Evolutionary conservation across 2,113 vertebrate species (phyloP), one percentile per base, ranked within the genome.

Genomic region (Haemorhous mexicanus): DNA sequence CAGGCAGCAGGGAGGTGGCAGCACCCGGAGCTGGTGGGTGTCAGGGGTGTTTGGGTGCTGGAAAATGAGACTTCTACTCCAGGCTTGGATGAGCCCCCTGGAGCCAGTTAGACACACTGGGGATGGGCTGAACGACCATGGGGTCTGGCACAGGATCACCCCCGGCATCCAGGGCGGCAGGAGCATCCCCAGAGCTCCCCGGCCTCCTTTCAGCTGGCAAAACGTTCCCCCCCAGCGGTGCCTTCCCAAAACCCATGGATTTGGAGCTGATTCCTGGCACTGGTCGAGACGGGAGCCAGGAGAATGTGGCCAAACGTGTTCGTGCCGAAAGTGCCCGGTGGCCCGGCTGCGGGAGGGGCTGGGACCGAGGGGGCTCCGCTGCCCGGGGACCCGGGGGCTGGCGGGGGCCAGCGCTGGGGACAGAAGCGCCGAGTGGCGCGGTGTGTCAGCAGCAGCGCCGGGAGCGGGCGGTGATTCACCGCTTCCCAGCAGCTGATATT

Each of bases 401-500:
- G 87, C 22, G 19, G 6, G 52, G 70, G 43, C 47, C 89, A 50
- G 90, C 28, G 68, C 73, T 16, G 88, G 87, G 79, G 93, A 37
- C 95, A 80, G 85, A 4, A 49, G 27, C 23, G 4, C 73, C 24
- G 62, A 24, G 87, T 41, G 82, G 77, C 43, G 49, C 10, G 20
- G 74, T 44, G 41, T 52, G 84, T 33, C 81, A 64, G 83, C 84
- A 61, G 53, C 53, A 56, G 93, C 28, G 20, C 46, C 14, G 35
- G 76, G 27, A 91, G 92, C 72, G 9, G 62, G 75, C 28, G 41
- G 93, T 93, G 96, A 96, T 94, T 96, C 97, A 95, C 82, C 46
- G 41, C 93, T 94, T 72, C 61, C 92, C 95, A 93, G 77, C 87
- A 87, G 52, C 82, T 50, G 89, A 72, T 75, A 93, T 95, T 97